phyloP scores from a whole-genome alignment of 2,113 vertebrate genomes.

The Rhynchopsitta pachyrhyncha region DNA sequence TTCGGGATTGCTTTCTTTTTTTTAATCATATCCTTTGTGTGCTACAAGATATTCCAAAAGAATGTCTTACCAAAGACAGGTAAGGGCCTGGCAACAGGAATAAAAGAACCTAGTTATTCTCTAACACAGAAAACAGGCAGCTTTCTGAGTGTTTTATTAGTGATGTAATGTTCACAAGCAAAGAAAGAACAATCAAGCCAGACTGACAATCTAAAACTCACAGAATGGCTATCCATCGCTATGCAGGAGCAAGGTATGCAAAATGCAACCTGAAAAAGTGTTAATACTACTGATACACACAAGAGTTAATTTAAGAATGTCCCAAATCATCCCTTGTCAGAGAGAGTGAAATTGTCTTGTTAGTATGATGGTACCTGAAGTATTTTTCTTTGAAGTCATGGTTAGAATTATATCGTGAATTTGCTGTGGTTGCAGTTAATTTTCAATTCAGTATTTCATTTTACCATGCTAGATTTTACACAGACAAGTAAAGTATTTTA shows the following conservation, averaged over 20 bases:
- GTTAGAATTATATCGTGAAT: neutral
- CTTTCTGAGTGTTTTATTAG: neutral
- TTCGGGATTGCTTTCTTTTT: neutral
- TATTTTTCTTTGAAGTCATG: neutral
- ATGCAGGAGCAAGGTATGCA: neutral
- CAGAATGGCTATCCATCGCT: accelerated
- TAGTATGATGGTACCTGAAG: neutral
- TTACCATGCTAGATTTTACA: neutral
- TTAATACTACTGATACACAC: neutral
- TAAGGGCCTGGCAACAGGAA: neutral
- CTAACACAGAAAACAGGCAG: neutral
- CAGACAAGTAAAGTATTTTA: neutral
- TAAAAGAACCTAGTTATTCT: neutral
- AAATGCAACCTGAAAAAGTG: neutral
- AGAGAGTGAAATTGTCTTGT: neutral
- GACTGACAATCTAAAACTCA: neutral
- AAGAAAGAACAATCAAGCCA: neutral
- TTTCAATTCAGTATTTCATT: neutral
- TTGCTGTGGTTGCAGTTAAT: neutral
- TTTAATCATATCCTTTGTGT: neutral
- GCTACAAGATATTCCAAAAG: neutral
- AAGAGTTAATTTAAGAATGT: neutral
- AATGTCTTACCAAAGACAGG: neutral
- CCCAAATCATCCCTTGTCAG: neutral
- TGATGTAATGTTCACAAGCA: neutral